Percentiles rank a stretch among this genome's conserved stretches.
Conservation (phyloP, 2,113 vertebrate genomes). For the Chelonoidis abingdonii region DNA sequence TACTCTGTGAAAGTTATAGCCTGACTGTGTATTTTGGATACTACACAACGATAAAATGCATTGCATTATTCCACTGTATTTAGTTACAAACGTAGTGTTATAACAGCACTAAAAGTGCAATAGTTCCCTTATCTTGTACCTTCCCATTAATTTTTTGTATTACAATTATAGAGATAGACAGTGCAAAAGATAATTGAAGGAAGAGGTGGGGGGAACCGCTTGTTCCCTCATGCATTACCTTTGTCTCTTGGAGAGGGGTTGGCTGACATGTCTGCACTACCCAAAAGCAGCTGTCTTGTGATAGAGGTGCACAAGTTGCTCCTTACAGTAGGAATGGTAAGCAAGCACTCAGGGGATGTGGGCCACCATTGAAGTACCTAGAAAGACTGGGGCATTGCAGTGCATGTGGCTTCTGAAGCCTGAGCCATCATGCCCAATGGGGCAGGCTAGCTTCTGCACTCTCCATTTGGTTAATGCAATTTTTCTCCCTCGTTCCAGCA, state of each 20-base stretch:
- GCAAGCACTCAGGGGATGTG: neutral
- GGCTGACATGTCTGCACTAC: neutral
- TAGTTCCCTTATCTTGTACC: neutral
- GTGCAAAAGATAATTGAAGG: neutral
- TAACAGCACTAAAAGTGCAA: slow-evolving; percentile 5
- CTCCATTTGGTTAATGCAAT: neutral
- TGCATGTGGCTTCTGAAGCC: neutral
- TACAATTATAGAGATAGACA: neutral
- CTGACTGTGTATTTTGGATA: too few species aligned
- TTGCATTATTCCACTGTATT: too few species aligned
- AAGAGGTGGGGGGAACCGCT: neutral
- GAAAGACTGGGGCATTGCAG: neutral
- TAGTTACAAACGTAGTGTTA: neutral
- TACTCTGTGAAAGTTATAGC: too few species aligned
- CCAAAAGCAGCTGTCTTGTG: neutral
- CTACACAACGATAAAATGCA: too few species aligned
- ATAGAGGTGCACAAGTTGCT: neutral
- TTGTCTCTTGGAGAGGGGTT: neutral
- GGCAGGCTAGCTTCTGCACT: neutral
- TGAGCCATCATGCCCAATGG: neutral
- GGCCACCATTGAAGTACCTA: neutral
- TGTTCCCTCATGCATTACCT: neutral
- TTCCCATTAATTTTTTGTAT: neutral
- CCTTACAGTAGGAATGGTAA: neutral
- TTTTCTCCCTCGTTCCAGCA: neutral